These are phyloP conservation scores for Coelogynopora nodosa DNA, from an alignment of 2,888 invertebrate genomes.

Conservation along the genomic window DNA sequence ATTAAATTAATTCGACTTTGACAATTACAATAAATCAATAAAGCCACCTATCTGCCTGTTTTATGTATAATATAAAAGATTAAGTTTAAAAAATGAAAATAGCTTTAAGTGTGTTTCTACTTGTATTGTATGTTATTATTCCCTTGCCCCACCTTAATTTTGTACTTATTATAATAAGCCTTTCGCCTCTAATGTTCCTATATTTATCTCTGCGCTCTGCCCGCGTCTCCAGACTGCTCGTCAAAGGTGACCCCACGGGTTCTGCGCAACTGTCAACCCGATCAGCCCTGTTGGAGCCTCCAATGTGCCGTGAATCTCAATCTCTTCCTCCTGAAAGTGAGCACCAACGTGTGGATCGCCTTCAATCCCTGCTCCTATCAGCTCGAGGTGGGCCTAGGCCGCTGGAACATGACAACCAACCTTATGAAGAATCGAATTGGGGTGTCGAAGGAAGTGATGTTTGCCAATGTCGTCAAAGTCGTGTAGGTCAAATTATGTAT, in stretches of 20 bases:
- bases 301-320: not conserved
- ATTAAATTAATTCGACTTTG: too few species aligned
- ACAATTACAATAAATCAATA: too few species aligned
- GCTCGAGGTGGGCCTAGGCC: not conserved
- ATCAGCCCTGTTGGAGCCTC: not conserved
- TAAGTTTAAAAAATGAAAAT: too few species aligned
- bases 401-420: not conserved
- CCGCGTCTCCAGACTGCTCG: conserved; percentile 10
- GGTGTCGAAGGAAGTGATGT: not conserved
- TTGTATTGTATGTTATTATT: too few species aligned
- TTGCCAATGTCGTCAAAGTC: not conserved
- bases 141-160: too few species aligned
- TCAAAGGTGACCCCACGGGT: not conserved
- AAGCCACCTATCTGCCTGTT: too few species aligned
- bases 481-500: too few species aligned
- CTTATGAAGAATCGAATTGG: conserved; percentile 11
- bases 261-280: not conserved
- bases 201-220: too few species aligned
- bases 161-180: too few species aligned
- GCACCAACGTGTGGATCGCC: not conserved
- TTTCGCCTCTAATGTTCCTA: too few species aligned
- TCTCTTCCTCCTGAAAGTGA: not conserved
- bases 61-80: too few species aligned
- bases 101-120: too few species aligned
- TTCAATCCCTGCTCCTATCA: conserved; percentile 9